phyloP scores from a whole-genome alignment of 2,888 invertebrate genomes.

The Eupithecia dodoneata region DNA sequence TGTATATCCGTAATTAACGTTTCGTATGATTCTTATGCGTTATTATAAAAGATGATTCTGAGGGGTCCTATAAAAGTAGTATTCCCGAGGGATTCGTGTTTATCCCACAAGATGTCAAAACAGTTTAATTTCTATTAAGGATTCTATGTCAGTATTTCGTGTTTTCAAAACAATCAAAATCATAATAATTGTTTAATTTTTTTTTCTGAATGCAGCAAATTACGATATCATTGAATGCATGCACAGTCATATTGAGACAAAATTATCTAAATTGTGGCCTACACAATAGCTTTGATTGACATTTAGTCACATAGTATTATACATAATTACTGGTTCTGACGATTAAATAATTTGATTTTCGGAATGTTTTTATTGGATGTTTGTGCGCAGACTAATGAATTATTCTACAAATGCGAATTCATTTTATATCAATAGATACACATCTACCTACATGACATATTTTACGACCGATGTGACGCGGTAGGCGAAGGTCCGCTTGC shows the following conservation, averaged over 20 bases:
- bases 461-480: too few species aligned
- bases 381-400: background rate
- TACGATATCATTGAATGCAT: background rate
- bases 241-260: background rate
- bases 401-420: background rate
- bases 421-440: background rate
- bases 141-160: too few species aligned
- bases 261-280: background rate
- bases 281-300: background rate
- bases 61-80: too few species aligned
- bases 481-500: too few species aligned
- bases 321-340: background rate
- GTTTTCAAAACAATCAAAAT: too few species aligned
- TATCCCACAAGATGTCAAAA: too few species aligned
- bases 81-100: too few species aligned
- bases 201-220: background rate
- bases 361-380: background rate
- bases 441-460: too few species aligned
- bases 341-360: background rate
- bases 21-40: too few species aligned
- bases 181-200: background rate
- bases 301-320: background rate
- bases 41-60: too few species aligned
- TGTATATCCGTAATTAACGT: too few species aligned
- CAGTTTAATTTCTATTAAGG: too few species aligned